Percentiles rank a stretch among this genome's conserved stretches.
These are phyloP conservation scores for Zoanthus sociatus DNA, from an alignment of 92 coral and sea anemone species.

Conservation along the genomic window DNA sequence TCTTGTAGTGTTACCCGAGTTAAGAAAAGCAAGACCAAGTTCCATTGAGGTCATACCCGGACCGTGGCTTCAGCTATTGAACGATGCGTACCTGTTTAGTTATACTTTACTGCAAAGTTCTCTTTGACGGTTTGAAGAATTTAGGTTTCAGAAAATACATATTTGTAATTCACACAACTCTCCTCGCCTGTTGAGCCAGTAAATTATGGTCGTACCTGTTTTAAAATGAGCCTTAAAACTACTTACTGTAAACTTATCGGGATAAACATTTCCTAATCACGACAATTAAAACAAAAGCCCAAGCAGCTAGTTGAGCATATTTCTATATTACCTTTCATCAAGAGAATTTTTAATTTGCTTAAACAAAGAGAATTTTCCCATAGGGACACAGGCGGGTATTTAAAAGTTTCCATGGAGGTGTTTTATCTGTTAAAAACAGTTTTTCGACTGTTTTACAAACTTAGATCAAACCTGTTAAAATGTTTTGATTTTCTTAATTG, in stretches of 20 bases:
- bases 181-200: not conserved
- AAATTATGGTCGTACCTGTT: not conserved
- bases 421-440: not conserved
- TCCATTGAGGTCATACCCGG: not conserved
- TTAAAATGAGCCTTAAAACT: not conserved
- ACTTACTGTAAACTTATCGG: not conserved
- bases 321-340: constrained; percentile 17
- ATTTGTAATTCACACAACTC: not conserved
- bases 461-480: no score
- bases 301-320: not conserved
- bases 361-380: constrained; percentile 17
- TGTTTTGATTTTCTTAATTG: no score
- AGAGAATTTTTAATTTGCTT: constrained; percentile 27
- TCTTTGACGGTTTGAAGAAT: not conserved
- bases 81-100: no score
- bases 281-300: constrained; percentile 9
- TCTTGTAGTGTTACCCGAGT: not conserved
- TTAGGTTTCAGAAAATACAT: not conserved
- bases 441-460: no score
- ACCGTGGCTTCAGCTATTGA: no score
- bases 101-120: no score
- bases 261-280: constrained; percentile 1
- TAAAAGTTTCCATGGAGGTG: constrained; percentile 20
- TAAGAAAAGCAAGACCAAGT: constrained; percentile 17
- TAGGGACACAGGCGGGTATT: not conserved